Conservation (phyloP, 2,797 vertebrate genomes). For the Pseudomugil gertrudae region DNA sequence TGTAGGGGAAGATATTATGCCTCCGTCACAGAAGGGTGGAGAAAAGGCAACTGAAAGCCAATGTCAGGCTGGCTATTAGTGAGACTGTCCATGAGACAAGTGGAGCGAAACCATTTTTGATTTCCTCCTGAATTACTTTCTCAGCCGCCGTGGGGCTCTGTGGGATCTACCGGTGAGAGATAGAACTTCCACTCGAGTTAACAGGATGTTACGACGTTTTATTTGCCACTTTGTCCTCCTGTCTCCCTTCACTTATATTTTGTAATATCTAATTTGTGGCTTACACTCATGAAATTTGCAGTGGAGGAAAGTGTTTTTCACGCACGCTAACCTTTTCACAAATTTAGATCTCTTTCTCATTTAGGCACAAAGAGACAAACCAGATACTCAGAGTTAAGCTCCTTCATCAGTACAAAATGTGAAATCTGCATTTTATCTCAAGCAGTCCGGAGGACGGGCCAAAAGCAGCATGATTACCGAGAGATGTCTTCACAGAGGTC, state of each 20-base stretch:
- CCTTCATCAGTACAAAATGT: no score
- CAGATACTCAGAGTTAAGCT: no score
- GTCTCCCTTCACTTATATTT: constrained; percentile 4
- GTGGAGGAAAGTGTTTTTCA: no score
- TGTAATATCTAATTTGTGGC: neutral
- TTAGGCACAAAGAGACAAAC: no score
- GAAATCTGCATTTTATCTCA: no score
- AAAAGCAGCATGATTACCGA: neutral
- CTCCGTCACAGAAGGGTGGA: neutral
- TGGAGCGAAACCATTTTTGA: constrained; percentile 55
- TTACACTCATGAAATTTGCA: neutral
- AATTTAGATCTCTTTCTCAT: no score
- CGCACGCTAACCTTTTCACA: no score
- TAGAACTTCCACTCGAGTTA: no score
- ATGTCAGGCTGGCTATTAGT: constrained; percentile 52
- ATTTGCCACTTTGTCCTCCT: constrained; percentile 47
- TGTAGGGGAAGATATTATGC: neutral
- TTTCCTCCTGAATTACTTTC: constrained; percentile 53
- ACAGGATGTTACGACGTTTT: constrained; percentile 45
- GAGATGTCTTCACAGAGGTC: neutral
- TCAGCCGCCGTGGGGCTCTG: neutral
- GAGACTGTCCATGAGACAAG: constrained; percentile 32
- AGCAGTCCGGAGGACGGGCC: neutral
- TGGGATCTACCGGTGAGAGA: no score
- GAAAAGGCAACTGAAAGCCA: neutral